These are phyloP conservation scores for Galemys pyrenaicus DNA, from an alignment of 2,113 vertebrate genomes.

Conservation along the genomic window DNA sequence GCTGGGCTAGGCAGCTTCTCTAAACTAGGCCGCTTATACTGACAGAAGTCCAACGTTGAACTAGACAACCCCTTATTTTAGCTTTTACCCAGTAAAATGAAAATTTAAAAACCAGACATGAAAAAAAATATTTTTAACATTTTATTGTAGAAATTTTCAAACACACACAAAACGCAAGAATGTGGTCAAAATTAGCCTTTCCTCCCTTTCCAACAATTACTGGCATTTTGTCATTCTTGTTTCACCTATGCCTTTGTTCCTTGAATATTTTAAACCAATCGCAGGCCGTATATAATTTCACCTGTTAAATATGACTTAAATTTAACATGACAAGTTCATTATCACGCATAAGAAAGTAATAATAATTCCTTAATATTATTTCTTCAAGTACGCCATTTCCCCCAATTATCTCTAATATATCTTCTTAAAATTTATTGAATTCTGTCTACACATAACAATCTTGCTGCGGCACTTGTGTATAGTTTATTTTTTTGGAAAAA, in stretches of 20 bases:
- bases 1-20: background rate
- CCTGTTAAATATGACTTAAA: slow-evolving; percentile 1
- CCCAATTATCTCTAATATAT: background rate
- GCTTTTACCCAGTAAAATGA: background rate
- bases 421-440: background rate
- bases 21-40: background rate
- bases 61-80: slow-evolving; percentile 18
- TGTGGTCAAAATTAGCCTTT: background rate
- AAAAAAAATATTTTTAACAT: background rate
- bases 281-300: background rate
- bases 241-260: background rate
- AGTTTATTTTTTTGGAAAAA: slow-evolving; percentile 4
- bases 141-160: slow-evolving; percentile 56
- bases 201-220: background rate
- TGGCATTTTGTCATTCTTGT: background rate
- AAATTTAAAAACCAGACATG: slow-evolving; percentile 47
- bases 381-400: background rate
- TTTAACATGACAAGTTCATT: background rate
- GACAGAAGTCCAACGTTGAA: background rate
- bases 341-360: background rate
- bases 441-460: background rate
- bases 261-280: background rate
- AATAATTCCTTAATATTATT: slow-evolving; percentile 18
- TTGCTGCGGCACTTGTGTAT: background rate
- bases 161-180: slow-evolving; percentile 32